phyloP scores from a whole-genome alignment of 2,888 invertebrate genomes.

The Anoncus sp. region DNA sequence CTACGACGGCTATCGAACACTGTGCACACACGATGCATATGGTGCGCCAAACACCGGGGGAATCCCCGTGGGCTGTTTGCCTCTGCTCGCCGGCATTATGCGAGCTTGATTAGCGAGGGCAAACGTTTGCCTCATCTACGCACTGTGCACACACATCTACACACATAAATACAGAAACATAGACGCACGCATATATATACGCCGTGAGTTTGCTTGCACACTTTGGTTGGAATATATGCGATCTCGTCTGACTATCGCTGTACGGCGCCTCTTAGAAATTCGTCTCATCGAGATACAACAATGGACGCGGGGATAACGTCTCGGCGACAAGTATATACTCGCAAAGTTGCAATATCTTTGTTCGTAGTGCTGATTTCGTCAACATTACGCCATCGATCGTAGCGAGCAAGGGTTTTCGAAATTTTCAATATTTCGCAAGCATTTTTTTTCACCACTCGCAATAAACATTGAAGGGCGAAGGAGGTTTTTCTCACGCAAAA shows the following conservation, averaged over 20 bases:
- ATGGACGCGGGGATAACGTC: constrained; percentile 22
- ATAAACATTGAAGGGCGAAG: constrained; percentile 7
- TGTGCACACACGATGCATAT: constrained; percentile 71
- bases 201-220: constrained; percentile 10
- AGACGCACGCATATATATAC: constrained; percentile 49
- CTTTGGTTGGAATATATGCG: constrained; percentile 31
- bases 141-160: constrained; percentile 62
- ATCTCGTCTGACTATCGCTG: constrained; percentile 24
- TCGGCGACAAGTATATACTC: not conserved
- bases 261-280: constrained; percentile 36
- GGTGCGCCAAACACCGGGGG: constrained; percentile 70
- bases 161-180: constrained; percentile 40
- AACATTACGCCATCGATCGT: not conserved
- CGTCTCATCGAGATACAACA: constrained; percentile 30
- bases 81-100: constrained; percentile 79
- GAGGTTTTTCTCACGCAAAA: constrained; percentile 13
- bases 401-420: not conserved
- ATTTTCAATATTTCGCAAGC: not conserved
- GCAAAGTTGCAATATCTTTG: not conserved
- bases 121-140: constrained; percentile 80
- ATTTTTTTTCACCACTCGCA: not conserved
- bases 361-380: constrained; percentile 1
- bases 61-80: constrained; percentile 81
- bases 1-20: constrained; percentile 57
- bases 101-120: constrained; percentile 82